Conservation (phyloP, 2,888 invertebrate genomes). For the Pyralis farinalis region DNA sequence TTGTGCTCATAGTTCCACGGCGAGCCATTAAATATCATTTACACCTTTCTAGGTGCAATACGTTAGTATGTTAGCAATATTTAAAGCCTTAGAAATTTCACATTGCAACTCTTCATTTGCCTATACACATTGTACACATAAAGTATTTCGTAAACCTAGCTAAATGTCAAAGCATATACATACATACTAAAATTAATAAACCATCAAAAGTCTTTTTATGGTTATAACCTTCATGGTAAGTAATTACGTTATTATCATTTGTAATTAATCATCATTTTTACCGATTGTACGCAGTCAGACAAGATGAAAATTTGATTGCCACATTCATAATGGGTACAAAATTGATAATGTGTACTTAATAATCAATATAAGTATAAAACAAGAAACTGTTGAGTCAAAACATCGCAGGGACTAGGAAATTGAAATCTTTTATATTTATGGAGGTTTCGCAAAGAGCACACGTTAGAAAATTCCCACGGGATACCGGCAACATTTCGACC, state of each 20-base stretch:
- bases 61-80: no score
- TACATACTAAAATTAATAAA: constrained; percentile 32
- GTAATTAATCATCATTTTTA: constrained; percentile 17
- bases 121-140: constrained; percentile 5
- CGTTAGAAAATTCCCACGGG: no score
- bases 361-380: no score
- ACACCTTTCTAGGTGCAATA: constrained; percentile 35
- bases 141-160: constrained; percentile 55
- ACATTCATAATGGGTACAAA: no score
- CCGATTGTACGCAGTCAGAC: constrained; percentile 2
- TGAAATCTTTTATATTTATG: no score
- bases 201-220: constrained; percentile 20
- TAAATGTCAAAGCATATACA: constrained; percentile 60
- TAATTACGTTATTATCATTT: constrained; percentile 5
- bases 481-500: no score
- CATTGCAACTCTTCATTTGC: constrained; percentile 31
- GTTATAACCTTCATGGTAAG: constrained; percentile 27
- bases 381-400: no score
- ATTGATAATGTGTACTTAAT: no score
- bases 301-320: background rate
- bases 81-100: constrained; percentile 45
- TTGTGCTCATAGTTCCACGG: constrained; percentile 5
- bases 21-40: constrained; percentile 25
- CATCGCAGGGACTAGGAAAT: no score
- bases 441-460: no score